Evolutionary conservation across 2,113 vertebrate species (phyloP).

Genomic region (Ageneiosus marmoratus): DNA sequence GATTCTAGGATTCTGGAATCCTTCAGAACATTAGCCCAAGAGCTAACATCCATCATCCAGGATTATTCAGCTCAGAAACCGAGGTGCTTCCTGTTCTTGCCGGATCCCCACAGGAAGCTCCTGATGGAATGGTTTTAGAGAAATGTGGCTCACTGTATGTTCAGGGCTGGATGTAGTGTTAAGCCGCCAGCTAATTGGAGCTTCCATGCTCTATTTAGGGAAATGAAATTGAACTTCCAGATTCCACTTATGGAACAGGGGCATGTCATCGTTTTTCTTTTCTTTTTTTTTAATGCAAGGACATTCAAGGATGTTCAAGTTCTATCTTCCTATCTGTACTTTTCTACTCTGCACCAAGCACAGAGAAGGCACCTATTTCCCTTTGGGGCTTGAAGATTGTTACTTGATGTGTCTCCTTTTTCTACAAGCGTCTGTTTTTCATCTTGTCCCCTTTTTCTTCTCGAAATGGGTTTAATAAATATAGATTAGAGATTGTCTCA

Average conservation of each 20-base stretch:
- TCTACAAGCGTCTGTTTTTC: not conserved
- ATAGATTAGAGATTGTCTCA: not conserved
- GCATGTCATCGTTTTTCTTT: slow-evolving; percentile 59
- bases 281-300: slow-evolving; percentile 55
- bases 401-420: slow-evolving; percentile 9
- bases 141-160: slow-evolving; percentile 52
- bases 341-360: not conserved
- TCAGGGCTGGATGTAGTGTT: slow-evolving; percentile 45
- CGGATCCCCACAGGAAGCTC: slow-evolving; percentile 46
- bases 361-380: not conserved
- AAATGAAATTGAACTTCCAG: slow-evolving; percentile 61
- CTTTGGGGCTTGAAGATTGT: slow-evolving; percentile 10
- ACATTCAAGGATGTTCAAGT: slow-evolving; percentile 24
- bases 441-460: not conserved
- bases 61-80: slow-evolving; percentile 4
- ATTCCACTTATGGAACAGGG: slow-evolving; percentile 56
- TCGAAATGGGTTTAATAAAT: not conserved
- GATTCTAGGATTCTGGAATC: not conserved
- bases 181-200: slow-evolving; percentile 61
- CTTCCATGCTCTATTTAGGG: slow-evolving; percentile 63
- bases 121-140: slow-evolving; percentile 50
- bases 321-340: not conserved
- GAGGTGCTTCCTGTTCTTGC: slow-evolving; percentile 42
- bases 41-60: too few relatives aligned
- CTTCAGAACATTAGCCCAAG: not conserved